Evolutionary conservation across 1,140 invertebrate genomes (phyloP), one percentile per base, ranked within the genome.

Genomic region (Mercenaria mercenaria): DNA sequence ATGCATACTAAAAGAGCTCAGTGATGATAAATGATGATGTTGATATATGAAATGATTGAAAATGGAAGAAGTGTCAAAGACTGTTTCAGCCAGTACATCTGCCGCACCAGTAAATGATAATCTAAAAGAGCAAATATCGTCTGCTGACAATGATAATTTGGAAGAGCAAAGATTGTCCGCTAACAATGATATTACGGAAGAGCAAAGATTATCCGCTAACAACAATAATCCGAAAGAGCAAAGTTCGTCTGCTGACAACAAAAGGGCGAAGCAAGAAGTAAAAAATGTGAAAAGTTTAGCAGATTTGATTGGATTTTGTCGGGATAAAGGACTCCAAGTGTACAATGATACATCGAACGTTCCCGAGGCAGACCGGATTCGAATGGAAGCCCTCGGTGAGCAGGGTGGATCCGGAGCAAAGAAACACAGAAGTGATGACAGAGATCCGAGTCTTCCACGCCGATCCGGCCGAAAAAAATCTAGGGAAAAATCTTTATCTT

Each of bases 231-330:
- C 26, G 39, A 34, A 72, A 6, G 18, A 10, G 20, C n/a, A 37
- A 10, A 10, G 39, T 29, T 41, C 34, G 13, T 4, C 34, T 39
- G 6, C 34, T 72, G 34, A 72, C 0, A 18, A 29, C 4, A 20
- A 8, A 20, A 29, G 18, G 67, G 13, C 6, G 18, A 18, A 37
- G 39, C 1, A 10, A 39, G 13, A 37, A 41, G 23, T 34, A 1
- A 15, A 1, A 41, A 56, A 79, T 10, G 15, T 79, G 37, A 56
- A 32, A 34, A 34, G 10, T 8, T 56, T 79, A 15, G 76, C 76
- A 3, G 76, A 79, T 79, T 56, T 79, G 18, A 79, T 79, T 52
- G 43, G 47, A 34, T 50, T 56, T 23, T 79, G 76, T 56, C 76
- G 76, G 34, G 76, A 79, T 37, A 56, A 37, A 15, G 76, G 76